Percentiles rank a stretch among this genome's conserved stretches.
Evolutionary conservation across 2,797 vertebrate genomes (phyloP).

Genomic region (Buphagus erythrorhynchus): DNA sequence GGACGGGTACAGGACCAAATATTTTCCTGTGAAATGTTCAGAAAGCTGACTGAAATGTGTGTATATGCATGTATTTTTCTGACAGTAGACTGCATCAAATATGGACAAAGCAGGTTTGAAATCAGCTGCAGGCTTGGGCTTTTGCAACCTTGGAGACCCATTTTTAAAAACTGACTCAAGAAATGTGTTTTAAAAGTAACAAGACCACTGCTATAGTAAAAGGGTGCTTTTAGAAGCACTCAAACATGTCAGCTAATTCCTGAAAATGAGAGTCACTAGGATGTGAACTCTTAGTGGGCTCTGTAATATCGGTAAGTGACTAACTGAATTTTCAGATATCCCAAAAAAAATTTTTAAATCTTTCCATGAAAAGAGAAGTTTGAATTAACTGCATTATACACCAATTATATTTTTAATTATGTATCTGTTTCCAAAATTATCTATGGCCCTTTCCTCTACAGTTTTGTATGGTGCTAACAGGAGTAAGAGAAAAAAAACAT

Average conservation of each 20-base stretch:
- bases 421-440: neutral
- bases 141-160: neutral
- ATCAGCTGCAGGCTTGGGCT: neutral
- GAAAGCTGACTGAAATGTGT: neutral
- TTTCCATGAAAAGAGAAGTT: neutral
- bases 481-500: neutral
- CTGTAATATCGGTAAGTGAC: neutral
- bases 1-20: neutral
- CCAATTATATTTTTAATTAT: neutral
- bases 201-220: neutral
- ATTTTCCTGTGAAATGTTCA: neutral
- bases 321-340: neutral
- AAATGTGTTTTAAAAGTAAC: neutral
- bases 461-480: neutral
- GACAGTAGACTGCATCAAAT: neutral
- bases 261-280: neutral
- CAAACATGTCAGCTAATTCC: fast-evolving
- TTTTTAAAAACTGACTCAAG: neutral
- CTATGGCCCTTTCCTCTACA: neutral
- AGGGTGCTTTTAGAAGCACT: neutral
- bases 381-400: neutral
- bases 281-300: neutral
- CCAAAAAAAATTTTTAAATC: neutral
- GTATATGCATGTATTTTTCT: fast-evolving
- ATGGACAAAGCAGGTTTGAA: neutral